Conservation (phyloP, 2,113 vertebrate genomes). For the Dolichotis patagonum region DNA sequence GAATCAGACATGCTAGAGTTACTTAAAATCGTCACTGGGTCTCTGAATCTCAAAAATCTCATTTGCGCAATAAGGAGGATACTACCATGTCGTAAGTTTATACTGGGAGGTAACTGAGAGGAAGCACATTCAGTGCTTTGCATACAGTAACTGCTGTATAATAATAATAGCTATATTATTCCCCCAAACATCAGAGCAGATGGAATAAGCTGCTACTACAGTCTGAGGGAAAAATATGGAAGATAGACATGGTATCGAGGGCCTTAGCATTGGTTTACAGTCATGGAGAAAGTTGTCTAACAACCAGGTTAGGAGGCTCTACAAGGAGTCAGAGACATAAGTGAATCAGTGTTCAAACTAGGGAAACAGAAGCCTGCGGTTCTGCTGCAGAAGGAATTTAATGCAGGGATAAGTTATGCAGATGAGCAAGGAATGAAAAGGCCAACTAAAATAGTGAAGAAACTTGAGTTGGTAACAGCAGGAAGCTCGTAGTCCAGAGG, state of each 20-base stretch:
- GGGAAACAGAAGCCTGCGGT: neutral
- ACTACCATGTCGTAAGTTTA: neutral
- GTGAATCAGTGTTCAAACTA: neutral
- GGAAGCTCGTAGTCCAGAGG: neutral
- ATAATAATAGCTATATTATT: neutral
- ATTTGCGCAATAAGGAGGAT: neutral
- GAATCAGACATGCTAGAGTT: neutral
- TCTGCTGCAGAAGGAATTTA: neutral
- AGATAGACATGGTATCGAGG: neutral
- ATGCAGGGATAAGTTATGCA: neutral
- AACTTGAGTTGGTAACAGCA: neutral
- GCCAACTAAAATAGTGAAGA: neutral
- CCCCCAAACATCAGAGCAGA: neutral
- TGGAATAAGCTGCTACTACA: neutral
- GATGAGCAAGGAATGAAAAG: neutral
- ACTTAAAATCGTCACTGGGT: neutral
- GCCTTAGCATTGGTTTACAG: neutral
- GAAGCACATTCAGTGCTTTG: neutral
- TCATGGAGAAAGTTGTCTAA: neutral
- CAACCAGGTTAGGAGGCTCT: neutral
- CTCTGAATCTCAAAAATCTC: neutral
- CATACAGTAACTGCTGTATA: neutral
- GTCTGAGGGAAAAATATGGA: neutral
- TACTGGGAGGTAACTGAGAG: neutral
- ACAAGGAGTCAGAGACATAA: neutral